Conservation (phyloP, 2,797 vertebrate genomes). For the Galaxias olidus region DNA sequence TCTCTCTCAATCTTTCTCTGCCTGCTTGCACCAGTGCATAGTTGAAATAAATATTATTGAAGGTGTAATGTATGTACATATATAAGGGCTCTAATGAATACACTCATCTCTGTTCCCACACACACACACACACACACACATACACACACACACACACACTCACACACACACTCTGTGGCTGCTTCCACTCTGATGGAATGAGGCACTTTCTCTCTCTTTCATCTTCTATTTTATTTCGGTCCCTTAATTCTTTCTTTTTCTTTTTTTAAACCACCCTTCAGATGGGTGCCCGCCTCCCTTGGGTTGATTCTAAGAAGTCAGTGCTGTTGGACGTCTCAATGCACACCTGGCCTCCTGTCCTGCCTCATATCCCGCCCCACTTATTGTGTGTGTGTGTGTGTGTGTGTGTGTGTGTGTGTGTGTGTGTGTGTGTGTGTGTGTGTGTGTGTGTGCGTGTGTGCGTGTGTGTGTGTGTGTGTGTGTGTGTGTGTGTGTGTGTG, state of each 20-base stretch:
- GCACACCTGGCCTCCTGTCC: no score
- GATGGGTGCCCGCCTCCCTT: constrained; percentile 49
- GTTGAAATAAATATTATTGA: constrained; percentile 48
- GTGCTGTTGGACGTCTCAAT: no score
- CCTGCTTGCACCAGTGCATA: constrained; percentile 26
- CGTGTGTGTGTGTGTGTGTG: neutral
- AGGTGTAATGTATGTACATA: constrained; percentile 50
- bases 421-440: neutral
- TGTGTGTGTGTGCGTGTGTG: neutral
- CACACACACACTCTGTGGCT: neutral
- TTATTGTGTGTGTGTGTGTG: neutral
- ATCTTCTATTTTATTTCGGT: no score
- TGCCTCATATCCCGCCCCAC: no score
- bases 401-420: constrained; percentile 6
- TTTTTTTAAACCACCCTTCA: constrained; percentile 48
- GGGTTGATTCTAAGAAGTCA: no score
- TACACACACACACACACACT: neutral
- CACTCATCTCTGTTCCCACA: constrained; percentile 13
- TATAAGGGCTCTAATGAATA: constrained; percentile 42
- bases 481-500: constrained; percentile 28
- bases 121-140: neutral
- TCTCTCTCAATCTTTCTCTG: constrained; percentile 4
- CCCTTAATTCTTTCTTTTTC: neutral
- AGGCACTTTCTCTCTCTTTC: no score
- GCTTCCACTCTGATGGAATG: neutral